Evolutionary conservation across 2,797 vertebrate species (phyloP), one percentile per base, ranked within the genome.

Genomic region (Pelodytes ibericus): DNA sequence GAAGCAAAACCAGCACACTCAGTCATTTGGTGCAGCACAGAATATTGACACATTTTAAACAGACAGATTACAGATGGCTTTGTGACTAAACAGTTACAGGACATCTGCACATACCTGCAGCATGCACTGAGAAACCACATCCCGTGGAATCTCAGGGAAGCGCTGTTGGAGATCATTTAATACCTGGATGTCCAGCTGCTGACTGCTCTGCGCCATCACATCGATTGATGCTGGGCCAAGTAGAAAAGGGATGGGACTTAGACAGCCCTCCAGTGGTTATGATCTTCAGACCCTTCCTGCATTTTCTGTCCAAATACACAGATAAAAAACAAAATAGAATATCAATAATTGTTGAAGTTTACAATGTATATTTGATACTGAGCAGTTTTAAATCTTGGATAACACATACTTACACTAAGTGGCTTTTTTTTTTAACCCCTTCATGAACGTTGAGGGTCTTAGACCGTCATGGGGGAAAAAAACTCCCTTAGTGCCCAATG

Each of bases 81-180:
- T 71, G 27, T 36, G 33, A 36, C 33, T 36, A 36, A 6, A 36
- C 11, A 36, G 33, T 36, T 44, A 13, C 41, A 63, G 25, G 75
- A 11, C 59, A 3, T 70, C 78, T 18, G 71, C 65, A 64, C 64
- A 62, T 93, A 99, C 97, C 96, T 99, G 96, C 86, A 96, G 91
- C 93, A 99, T 97, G 89, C 90, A 99, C 82, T 96, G 96, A 87
- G 97, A 99, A n/a, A 99, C 95, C 71, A 99, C 95, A 24, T 92
- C 93, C 86, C 97, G 96, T 68, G 98, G 97, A 89, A 99, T 99
- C 93, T 99, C 96, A 59, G 97, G 97, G 85, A 99, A 99, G 83
- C 95, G 95, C 84, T 96, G 95, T 83, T 95, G 96, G 82, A 99
- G 97, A 88, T 99, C 97, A 89, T 96, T 95, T 90, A 99, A 93